A percentile compares a stretch with the other conserved stretches of the same genome.
Evolutionary conservation across 2,113 vertebrate species (phyloP).

Genomic region (Plecturocebus donacophilus): DNA sequence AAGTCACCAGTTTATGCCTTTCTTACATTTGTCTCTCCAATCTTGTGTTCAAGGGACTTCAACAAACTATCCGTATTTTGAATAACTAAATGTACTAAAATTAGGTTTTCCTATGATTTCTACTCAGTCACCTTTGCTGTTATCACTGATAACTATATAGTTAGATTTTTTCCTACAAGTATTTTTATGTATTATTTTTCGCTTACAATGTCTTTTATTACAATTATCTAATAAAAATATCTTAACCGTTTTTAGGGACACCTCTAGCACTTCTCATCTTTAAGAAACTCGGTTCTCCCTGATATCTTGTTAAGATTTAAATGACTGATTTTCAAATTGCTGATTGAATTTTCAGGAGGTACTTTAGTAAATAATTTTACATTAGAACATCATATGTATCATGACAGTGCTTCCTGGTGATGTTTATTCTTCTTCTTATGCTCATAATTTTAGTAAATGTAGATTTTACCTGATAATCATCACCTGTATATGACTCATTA

Average conservation of each 20-base stretch:
- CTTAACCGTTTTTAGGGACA: not conserved
- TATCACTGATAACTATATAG: not conserved
- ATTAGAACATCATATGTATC: not conserved
- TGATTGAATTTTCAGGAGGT: not conserved
- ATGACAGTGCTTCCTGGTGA: not conserved
- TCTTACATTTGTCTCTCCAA: not conserved
- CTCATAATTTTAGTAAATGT: not conserved
- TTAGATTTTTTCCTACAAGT: not conserved
- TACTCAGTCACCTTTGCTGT: not conserved
- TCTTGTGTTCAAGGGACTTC: not conserved
- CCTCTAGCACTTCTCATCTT: not conserved
- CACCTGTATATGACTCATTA: not conserved
- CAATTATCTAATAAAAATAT: not conserved
- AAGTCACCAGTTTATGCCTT: not conserved
- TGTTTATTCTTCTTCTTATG: not conserved
- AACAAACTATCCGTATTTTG: not conserved
- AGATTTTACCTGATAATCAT: not conserved
- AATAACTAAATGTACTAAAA: not conserved
- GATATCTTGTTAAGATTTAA: not conserved
- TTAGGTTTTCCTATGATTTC: not conserved
- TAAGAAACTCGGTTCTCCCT: not conserved
- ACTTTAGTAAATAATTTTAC: not conserved
- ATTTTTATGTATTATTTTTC: not conserved
- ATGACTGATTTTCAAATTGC: not conserved
- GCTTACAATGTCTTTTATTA: not conserved